Evolutionary conservation across 2,797 vertebrate genomes (phyloP), one percentile per base, ranked within the genome.

Genomic region (Gorsachius magnificus): DNA sequence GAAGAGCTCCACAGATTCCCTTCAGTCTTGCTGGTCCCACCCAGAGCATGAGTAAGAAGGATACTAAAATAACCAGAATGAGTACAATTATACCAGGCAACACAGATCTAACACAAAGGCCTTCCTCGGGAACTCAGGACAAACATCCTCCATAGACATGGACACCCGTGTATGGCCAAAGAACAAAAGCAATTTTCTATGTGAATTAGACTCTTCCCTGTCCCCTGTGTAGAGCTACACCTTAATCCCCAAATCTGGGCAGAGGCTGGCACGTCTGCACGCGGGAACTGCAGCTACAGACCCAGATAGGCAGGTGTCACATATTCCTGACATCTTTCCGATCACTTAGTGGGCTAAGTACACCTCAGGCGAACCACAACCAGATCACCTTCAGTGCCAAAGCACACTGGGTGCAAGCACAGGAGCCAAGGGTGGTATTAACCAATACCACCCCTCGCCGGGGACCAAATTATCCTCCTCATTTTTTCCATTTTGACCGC

Each of bases 401-500:
- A 87, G 79, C 93, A 28, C 71, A 70, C 45, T 58, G 11, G 9
- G 83, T 54, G 48, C 33, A 72, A 96, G 70, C 48, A 10, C 17
- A 66, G 25, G 16, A 87, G 77, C 70, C 88, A 90, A 82, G 53
- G 26, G 68, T 60, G 85, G 94, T 41, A 43, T 58, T 89, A 97
- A 90, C 53, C 8, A 9, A 90, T 5, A 75, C 12, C 61, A 65
- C 13, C 13, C 90, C 78, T 92, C 72, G 93, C 66, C 15, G 3
- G 35, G 31, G 12, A 53, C 38, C 5, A 3, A 87, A 83, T 61
- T 85, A 43, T 54, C 60, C 63, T 81, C 35, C 83, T 66, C 75
- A 72, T 63, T 72, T 68, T 75, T 92, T 90, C 64, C 85, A 84
- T 94, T 97, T 95, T 96, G 43, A 90, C 58, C 75, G 82, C 63